These are phyloP conservation scores for Phalacrocorax carbo DNA, from an alignment of 2,113 vertebrate genomes.

Conservation along the genomic window DNA sequence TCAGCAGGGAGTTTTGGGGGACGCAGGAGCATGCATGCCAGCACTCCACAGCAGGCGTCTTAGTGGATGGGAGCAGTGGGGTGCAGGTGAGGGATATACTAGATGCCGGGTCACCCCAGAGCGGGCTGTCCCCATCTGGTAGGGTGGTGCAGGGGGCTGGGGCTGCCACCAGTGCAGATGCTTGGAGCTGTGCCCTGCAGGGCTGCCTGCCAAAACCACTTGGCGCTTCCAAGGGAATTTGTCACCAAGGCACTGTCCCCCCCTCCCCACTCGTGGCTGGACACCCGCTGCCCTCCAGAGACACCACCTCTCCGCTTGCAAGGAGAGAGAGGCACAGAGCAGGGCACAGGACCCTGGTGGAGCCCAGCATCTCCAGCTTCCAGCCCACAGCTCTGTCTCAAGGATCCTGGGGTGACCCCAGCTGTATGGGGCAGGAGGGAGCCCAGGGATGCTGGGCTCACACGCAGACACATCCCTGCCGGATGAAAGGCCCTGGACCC, in stretches of 20 bases:
- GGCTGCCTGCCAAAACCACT: conserved; percentile 2
- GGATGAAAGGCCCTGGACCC: background rate
- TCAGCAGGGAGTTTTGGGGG: background rate
- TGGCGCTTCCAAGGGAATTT: conserved; percentile 4
- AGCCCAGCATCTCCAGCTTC: background rate
- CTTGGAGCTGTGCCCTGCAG: background rate
- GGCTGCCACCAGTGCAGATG: background rate
- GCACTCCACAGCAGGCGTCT: rapidly evolving
- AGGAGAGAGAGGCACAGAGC: background rate
- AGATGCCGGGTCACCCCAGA: background rate
- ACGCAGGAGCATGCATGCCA: background rate
- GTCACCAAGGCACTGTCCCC: background rate
- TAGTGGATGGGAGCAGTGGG: background rate
- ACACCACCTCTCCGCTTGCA: background rate
- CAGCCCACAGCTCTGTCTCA: background rate
- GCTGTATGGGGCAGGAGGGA: background rate
- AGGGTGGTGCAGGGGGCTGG: background rate
- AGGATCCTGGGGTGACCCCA: background rate
- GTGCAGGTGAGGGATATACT: background rate
- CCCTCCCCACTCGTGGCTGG: background rate
- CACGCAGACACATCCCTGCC: background rate
- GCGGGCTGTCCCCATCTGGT: background rate
- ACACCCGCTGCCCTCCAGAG: background rate
- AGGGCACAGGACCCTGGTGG: background rate
- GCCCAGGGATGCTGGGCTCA: background rate